Percentiles rank a stretch among this genome's conserved stretches.
Conservation (phyloP, 1,140 invertebrate species). For the Drosophila setifemur region DNA sequence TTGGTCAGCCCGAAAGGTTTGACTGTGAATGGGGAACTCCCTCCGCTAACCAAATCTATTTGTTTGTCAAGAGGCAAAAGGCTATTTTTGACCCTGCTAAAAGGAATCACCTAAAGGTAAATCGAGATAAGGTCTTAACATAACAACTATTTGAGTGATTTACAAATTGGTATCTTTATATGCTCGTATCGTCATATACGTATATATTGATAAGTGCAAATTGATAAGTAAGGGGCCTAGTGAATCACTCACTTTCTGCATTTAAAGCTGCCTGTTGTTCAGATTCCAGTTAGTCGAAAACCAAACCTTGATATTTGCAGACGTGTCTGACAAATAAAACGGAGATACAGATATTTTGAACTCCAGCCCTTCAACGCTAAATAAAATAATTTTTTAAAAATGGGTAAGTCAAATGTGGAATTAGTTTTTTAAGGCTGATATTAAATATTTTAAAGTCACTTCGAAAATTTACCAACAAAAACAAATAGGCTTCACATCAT, state of each 20-base stretch:
- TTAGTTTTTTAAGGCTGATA: not conserved
- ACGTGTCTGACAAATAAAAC: too few relatives aligned
- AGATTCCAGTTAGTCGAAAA: too few relatives aligned
- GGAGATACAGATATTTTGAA: too few relatives aligned
- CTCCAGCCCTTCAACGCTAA: not conserved
- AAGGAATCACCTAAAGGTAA: not conserved
- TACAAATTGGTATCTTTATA: not conserved
- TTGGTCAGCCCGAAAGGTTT: conserved; percentile 3
- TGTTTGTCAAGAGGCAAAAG: not conserved
- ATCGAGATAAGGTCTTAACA: not conserved
- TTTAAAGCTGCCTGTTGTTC: too few relatives aligned
- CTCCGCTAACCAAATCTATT: not conserved
- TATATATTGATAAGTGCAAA: not conserved
- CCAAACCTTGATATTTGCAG: too few relatives aligned
- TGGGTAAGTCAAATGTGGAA: not conserved
- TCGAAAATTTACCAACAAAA: too few relatives aligned
- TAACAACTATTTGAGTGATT: not conserved
- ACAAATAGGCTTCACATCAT: too few relatives aligned
- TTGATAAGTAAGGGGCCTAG: not conserved
- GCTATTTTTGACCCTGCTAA: not conserved
- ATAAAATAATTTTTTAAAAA: not conserved
- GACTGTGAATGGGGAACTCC: not conserved
- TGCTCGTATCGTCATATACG: too few relatives aligned
- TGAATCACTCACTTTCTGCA: too few relatives aligned
- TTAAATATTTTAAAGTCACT: too few relatives aligned